Percentiles rank a stretch among this genome's conserved stretches.
Evolutionary conservation across 2,888 invertebrate genomes (phyloP).

Genomic region (Leucoptera coffeella): DNA sequence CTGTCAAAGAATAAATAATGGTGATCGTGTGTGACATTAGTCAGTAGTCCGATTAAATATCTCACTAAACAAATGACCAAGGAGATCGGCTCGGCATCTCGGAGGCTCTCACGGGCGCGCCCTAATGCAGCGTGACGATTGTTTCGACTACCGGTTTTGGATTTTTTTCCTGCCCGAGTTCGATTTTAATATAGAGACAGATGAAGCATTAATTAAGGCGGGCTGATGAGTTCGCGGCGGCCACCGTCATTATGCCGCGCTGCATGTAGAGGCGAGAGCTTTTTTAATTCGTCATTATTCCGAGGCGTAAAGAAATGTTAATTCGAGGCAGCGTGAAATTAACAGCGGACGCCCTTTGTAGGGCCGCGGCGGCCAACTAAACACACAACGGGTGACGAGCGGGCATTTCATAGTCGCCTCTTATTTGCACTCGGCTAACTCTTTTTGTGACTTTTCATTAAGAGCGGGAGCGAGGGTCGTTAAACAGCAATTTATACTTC

Average conservation of each 20-base stretch:
- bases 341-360: slow-evolving; percentile 51
- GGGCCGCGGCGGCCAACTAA: slow-evolving; percentile 42
- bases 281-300: slow-evolving; percentile 53
- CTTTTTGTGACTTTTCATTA: slow-evolving; percentile 43
- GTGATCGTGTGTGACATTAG: no score
- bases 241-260: slow-evolving; percentile 33
- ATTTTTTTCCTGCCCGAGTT: slow-evolving; percentile 18
- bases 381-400: slow-evolving; percentile 51
- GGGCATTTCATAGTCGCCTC: slow-evolving; percentile 34
- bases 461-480: slow-evolving; percentile 26
- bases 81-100: no score
- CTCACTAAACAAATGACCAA: no score
- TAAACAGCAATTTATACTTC: slow-evolving; percentile 39
- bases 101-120: no score
- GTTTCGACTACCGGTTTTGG: slow-evolving; percentile 37
- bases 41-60: no score
- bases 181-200: slow-evolving; percentile 51
- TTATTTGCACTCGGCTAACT: slow-evolving; percentile 45
- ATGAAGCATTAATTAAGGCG: slow-evolving; percentile 49
- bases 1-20: no score
- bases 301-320: slow-evolving; percentile 56
- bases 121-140: slow-evolving; percentile 30
- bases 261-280: slow-evolving; percentile 44
- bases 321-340: slow-evolving; percentile 55
- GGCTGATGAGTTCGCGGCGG: slow-evolving; percentile 38